Conservation (phyloP, 2,797 vertebrate genomes). For the Selene dorsalis region DNA sequence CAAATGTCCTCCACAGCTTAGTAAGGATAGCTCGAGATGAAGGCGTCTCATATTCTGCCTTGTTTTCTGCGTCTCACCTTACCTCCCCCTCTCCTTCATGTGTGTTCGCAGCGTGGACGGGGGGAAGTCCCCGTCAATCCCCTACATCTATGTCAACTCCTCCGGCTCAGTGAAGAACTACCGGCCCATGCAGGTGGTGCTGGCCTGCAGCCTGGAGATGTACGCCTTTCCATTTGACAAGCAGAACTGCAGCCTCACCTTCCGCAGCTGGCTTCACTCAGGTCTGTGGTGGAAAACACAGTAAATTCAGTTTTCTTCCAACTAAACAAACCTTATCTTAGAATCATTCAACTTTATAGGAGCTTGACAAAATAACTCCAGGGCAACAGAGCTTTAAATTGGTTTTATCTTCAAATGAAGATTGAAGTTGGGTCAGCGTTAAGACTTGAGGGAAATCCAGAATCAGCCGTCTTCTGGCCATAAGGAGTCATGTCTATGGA, state of each 20-base stretch:
- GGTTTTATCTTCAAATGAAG: background rate
- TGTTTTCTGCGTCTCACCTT: constrained; percentile 15
- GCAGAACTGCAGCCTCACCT: constrained; percentile 92
- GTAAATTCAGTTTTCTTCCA: background rate
- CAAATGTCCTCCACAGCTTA: background rate
- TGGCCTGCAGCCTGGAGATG: constrained; percentile 87
- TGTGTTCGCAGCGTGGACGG: constrained; percentile 82
- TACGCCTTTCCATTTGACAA: constrained; percentile 91
- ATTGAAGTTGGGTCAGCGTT: background rate
- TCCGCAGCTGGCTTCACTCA: constrained; percentile 90
- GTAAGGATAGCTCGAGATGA: background rate
- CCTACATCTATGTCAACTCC: constrained; percentile 90
- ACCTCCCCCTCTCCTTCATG: background rate
- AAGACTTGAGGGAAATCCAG: background rate
- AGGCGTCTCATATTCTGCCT: background rate
- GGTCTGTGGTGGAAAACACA: constrained; percentile 72
- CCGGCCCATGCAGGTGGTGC: constrained; percentile 88
- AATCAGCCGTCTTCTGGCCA: too few species aligned
- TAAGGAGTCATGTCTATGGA: background rate
- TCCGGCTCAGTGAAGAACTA: constrained; percentile 88
- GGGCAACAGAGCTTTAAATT: background rate
- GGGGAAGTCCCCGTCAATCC: constrained; percentile 84
- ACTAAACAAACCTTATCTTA: too few species aligned
- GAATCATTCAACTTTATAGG: too few species aligned
- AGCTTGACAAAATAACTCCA: background rate